Conservation (phyloP, 2,888 invertebrate genomes). For the Metacarcinus magister region DNA sequence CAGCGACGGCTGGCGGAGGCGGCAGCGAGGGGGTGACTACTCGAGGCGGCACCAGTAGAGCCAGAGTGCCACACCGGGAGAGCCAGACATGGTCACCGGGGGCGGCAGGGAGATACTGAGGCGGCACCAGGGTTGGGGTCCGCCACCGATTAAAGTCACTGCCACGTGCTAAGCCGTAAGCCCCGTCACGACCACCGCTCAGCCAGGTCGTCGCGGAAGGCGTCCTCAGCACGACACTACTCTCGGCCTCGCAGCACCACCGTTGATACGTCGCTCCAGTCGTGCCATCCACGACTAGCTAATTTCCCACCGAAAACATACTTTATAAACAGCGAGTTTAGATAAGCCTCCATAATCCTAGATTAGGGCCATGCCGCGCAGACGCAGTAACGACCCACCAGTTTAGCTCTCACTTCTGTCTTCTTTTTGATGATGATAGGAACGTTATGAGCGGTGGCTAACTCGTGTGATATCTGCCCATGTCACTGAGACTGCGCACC, state of each 20-base stretch:
- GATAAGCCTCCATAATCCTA: slow-evolving; percentile 81
- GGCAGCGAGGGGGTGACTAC: slow-evolving; percentile 50
- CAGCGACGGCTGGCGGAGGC: slow-evolving; percentile 46
- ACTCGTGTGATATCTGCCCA: slow-evolving; percentile 77
- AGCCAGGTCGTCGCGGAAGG: slow-evolving; percentile 46
- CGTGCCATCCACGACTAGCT: slow-evolving; percentile 81
- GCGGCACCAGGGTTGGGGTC: slow-evolving; percentile 52
- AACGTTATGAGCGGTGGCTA: slow-evolving; percentile 78
- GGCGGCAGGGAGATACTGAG: neutral
- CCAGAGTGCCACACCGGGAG: neutral
- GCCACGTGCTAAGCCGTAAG: slow-evolving; percentile 76
- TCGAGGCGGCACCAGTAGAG: slow-evolving; percentile 22
- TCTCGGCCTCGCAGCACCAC: slow-evolving; percentile 57
- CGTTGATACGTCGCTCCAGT: slow-evolving; percentile 70
- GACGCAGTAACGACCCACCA: slow-evolving; percentile 67
- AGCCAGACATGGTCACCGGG: slow-evolving; percentile 61
- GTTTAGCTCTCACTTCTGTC: slow-evolving; percentile 73
- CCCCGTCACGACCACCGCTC: slow-evolving; percentile 46
- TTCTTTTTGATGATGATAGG: slow-evolving; percentile 76
- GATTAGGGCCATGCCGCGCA: slow-evolving; percentile 76
- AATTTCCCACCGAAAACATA: slow-evolving; percentile 80
- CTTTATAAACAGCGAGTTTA: slow-evolving; percentile 81
- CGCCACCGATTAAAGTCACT: slow-evolving; percentile 79
- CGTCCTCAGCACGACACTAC: slow-evolving; percentile 32
- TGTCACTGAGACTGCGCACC: slow-evolving; percentile 78